Evolutionary conservation across 2,797 vertebrate genomes (phyloP).

Genomic region (Halcyon badia): DNA sequence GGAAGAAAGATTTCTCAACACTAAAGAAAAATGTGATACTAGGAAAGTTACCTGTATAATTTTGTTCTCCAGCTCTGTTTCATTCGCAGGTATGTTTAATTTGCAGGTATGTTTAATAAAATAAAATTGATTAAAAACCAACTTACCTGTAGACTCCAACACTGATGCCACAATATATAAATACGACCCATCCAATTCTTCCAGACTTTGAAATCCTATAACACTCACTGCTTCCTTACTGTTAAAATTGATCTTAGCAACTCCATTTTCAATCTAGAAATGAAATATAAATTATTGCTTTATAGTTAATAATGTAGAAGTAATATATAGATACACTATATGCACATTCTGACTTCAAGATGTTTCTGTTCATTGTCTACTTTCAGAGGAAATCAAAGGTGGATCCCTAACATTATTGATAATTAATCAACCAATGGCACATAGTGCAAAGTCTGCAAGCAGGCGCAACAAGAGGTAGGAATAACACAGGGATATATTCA

Average conservation of each 20-base stretch:
- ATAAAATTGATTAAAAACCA: background rate
- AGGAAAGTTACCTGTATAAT: background rate
- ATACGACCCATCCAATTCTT: conserved; percentile 80
- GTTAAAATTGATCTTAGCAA: conserved; percentile 79
- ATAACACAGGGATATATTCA: background rate
- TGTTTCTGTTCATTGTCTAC: background rate
- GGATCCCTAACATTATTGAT: background rate
- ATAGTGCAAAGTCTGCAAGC: background rate
- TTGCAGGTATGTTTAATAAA: background rate
- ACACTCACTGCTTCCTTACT: conserved; percentile 76
- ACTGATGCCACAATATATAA: conserved; percentile 87
- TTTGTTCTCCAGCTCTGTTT: background rate
- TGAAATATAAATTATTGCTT: background rate
- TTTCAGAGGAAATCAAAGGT: background rate
- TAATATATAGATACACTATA: background rate
- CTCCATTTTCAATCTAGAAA: conserved; percentile 81
- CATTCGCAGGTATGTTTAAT: background rate
- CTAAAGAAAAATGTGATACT: background rate
- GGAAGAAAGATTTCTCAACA: background rate
- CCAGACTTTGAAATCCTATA: conserved; percentile 77
- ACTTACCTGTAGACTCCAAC: conserved; percentile 85
- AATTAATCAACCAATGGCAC: background rate
- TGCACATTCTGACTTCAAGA: background rate
- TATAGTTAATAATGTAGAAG: background rate
- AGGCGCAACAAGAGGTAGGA: background rate